These are phyloP conservation scores for Cryptocheilus praepositus DNA, from an alignment of 2,888 invertebrate genomes.

Conservation along the genomic window DNA sequence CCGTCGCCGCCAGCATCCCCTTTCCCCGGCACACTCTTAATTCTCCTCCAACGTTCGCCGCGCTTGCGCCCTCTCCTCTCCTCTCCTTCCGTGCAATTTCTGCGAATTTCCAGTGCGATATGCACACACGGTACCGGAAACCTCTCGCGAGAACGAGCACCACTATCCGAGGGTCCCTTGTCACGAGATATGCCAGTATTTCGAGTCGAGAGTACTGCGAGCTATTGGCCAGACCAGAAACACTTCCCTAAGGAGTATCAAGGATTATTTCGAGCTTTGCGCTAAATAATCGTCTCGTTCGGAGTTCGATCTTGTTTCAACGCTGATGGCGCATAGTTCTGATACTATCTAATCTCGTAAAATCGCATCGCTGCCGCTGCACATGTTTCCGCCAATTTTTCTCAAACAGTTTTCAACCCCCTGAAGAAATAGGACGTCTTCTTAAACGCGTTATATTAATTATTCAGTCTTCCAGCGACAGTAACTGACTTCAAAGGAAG, in stretches of 20 bases:
- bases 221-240: slow-evolving; percentile 8
- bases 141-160: slow-evolving; percentile 44
- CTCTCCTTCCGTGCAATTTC: slow-evolving; percentile 39
- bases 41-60: slow-evolving; percentile 15
- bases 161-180: slow-evolving; percentile 8
- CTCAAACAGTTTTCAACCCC: too few relatives aligned
- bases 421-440: too few relatives aligned
- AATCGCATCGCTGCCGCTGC: too few relatives aligned
- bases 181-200: slow-evolving; percentile 36
- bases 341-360: too few relatives aligned
- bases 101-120: slow-evolving; percentile 43
- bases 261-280: neutral
- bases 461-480: too few relatives aligned
- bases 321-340: too few relatives aligned
- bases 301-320: neutral
- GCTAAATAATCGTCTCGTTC: neutral
- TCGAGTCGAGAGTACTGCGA: slow-evolving; percentile 12
- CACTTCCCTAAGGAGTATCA: slow-evolving; percentile 6
- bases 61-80: slow-evolving; percentile 47
- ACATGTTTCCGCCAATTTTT: too few relatives aligned
- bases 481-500: too few relatives aligned
- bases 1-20: neutral
- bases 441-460: too few relatives aligned
- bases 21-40: too few relatives aligned
- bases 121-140: slow-evolving; percentile 39